Conservation (phyloP, 2,797 vertebrate species). For the Neosalanx taihuensis region DNA sequence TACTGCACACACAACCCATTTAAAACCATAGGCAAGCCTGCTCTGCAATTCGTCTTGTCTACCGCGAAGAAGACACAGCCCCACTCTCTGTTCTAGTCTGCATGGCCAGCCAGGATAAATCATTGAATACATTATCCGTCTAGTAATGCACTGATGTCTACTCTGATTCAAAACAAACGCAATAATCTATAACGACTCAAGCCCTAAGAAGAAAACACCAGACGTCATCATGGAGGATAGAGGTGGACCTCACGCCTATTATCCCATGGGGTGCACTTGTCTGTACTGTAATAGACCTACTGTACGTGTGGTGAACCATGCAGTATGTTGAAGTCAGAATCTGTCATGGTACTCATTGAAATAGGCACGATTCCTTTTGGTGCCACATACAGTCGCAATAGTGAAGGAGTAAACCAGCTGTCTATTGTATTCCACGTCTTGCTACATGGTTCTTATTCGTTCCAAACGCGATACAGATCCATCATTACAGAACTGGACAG, state of each 20-base stretch:
- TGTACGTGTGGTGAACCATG: neutral
- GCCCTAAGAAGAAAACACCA: neutral
- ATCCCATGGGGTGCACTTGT: neutral
- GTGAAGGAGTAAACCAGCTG: neutral
- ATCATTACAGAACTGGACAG: too few species aligned
- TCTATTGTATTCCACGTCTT: neutral
- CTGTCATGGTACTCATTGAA: neutral
- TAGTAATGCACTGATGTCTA: neutral
- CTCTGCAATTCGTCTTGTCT: neutral
- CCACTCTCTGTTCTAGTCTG: neutral
- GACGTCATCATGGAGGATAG: neutral
- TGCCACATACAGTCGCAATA: neutral
- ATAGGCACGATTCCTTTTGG: too few species aligned
- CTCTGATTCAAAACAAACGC: neutral
- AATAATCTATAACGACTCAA: neutral
- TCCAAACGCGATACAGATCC: too few species aligned
- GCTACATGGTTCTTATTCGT: neutral
- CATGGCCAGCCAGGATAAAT: neutral
- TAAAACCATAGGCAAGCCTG: neutral
- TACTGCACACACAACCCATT: constrained; percentile 47
- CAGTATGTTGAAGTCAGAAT: neutral
- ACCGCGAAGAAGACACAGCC: neutral
- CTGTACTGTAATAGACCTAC: neutral
- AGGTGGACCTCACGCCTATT: neutral
- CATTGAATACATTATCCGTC: neutral